Percentiles rank a stretch among this genome's conserved stretches.
These are phyloP conservation scores for Caenorhabditis tropicalis DNA, from an alignment of 1,140 invertebrate species.

Conservation along the genomic window DNA sequence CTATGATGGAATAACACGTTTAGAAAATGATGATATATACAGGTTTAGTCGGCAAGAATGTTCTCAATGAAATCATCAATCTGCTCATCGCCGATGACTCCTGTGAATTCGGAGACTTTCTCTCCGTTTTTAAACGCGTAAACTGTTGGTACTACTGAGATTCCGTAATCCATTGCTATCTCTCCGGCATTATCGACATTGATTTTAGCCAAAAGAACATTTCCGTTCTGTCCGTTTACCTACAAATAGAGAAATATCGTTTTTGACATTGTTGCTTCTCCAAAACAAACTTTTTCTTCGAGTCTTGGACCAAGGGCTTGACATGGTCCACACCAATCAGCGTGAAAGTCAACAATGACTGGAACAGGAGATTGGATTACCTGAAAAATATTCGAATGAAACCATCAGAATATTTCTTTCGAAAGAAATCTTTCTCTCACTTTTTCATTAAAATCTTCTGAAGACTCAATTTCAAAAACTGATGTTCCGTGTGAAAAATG, in stretches of 20 bases:
- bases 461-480: conserved; percentile 18
- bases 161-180: conserved; percentile 46
- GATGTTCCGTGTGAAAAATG: background rate
- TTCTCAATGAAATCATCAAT: conserved; percentile 50
- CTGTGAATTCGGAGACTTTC: conserved; percentile 4
- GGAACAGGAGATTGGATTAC: conserved; percentile 77
- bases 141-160: conserved; percentile 53
- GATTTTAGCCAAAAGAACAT: conserved; percentile 47
- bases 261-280: background rate
- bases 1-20: background rate
- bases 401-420: too few relatives aligned
- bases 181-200: conserved; percentile 55
- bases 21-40: background rate
- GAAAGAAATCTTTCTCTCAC: too few relatives aligned
- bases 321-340: conserved; percentile 83
- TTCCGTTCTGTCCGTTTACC: conserved; percentile 41
- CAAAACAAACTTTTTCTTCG: conserved; percentile 64
- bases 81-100: conserved; percentile 40
- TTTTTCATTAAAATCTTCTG: conserved; percentile 31
- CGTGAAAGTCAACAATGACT: conserved; percentile 82
- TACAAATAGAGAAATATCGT: background rate
- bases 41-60: background rate
- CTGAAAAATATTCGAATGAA: background rate
- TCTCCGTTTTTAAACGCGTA: conserved; percentile 53
- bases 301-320: conserved; percentile 84